These are phyloP conservation scores for Sylvia atricapilla DNA, from an alignment of 2,113 vertebrate species.

Conservation along the genomic window DNA sequence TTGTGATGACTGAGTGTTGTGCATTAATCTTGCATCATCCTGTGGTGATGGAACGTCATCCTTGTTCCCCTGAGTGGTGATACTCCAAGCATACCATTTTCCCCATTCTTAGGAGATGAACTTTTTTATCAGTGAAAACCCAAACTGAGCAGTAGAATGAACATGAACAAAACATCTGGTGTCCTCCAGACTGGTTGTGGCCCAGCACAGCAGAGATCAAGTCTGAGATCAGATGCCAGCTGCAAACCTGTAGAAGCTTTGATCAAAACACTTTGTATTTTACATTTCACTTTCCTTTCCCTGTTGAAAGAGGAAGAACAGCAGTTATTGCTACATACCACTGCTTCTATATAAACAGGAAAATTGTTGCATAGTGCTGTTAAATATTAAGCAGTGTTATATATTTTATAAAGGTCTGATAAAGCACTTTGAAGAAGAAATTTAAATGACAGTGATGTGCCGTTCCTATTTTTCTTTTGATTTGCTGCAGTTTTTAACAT, in stretches of 20 bases:
- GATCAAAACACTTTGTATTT: conserved; percentile 23
- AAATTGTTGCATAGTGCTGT: background rate
- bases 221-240: background rate
- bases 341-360: background rate
- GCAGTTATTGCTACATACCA: background rate
- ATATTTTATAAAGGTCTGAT: conserved; percentile 42
- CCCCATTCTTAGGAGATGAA: background rate
- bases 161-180: background rate
- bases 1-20: background rate
- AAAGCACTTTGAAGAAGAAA: conserved; percentile 25
- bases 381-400: conserved; percentile 48
- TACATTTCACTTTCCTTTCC: background rate
- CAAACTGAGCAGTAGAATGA: background rate
- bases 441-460: background rate
- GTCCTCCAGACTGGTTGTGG: background rate
- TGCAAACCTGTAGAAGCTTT: conserved; percentile 15
- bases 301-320: background rate
- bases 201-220: background rate
- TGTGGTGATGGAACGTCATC: background rate
- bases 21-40: background rate
- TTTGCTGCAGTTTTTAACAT: background rate
- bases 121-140: background rate
- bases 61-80: background rate
- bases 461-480: background rate
- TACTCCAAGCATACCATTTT: background rate